Percentiles rank a stretch among this genome's conserved stretches.
phyloP scores from a whole-genome alignment of 2,113 vertebrate species.

The Dissostichus mawsoni region DNA sequence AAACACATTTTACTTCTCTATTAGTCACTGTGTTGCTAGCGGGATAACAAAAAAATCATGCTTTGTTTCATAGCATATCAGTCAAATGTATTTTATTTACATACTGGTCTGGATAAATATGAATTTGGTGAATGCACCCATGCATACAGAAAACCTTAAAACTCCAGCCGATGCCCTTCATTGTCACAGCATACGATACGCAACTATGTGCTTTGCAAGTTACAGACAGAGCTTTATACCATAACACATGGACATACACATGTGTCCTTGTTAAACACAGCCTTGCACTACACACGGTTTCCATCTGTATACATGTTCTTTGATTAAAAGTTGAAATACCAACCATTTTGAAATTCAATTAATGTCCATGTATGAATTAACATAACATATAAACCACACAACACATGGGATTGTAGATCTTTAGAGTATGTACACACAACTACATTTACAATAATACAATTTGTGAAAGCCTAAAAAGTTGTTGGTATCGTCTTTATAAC shows the following conservation, averaged over 20 bases:
- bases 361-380: conserved; percentile 60
- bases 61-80: conserved; percentile 26
- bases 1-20: not conserved
- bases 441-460: conserved; percentile 85
- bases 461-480: conserved; percentile 68
- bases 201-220: conserved; percentile 64
- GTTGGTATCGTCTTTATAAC: conserved; percentile 59
- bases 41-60: not conserved
- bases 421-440: conserved; percentile 79
- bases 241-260: conserved; percentile 50
- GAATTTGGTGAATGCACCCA: conserved; percentile 65
- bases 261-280: conserved; percentile 57
- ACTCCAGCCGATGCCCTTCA: conserved; percentile 65
- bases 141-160: conserved; percentile 66
- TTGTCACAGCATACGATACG: conserved; percentile 58
- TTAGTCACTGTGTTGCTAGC: not conserved
- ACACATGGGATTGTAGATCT: conserved; percentile 69
- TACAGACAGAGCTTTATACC: conserved; percentile 52
- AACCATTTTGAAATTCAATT: conserved; percentile 56
- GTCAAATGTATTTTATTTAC: conserved; percentile 75
- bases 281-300: conserved; percentile 47
- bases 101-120: conserved; percentile 63
- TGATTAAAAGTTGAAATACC: conserved; percentile 56
- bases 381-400: conserved; percentile 72
- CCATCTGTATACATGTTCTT: conserved; percentile 49